These are phyloP conservation scores for Heliocidaris tuberculata DNA, from an alignment of 35 echinoderm and acorn worm genomes.

Conservation along the genomic window DNA sequence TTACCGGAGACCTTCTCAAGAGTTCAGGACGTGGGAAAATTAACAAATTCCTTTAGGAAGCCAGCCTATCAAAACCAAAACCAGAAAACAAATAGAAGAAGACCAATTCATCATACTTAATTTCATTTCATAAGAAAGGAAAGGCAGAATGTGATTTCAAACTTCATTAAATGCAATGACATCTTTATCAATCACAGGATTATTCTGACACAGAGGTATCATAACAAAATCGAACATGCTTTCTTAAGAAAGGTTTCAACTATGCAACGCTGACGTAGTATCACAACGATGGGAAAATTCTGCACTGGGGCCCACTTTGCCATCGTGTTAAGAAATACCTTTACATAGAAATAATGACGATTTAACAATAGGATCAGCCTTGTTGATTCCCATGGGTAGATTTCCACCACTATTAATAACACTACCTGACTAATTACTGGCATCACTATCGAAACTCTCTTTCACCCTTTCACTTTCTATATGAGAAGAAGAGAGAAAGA, in stretches of 20 bases:
- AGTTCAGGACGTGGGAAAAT: constrained; percentile 16
- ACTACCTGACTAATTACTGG: not conserved
- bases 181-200: not conserved
- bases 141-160: not conserved
- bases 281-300: not conserved
- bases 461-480: constrained; percentile 4
- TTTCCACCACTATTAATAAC: not conserved
- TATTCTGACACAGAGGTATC: not conserved
- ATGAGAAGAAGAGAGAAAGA: not conserved
- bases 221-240: not conserved
- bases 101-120: not conserved
- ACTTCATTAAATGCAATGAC: not conserved
- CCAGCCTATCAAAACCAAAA: not conserved
- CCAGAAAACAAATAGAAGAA: constrained; percentile 11
- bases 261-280: not conserved
- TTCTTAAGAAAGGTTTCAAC: not conserved
- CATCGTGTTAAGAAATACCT: not conserved
- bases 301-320: not conserved
- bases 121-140: not conserved
- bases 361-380: constrained; percentile 3
- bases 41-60: constrained; percentile 10
- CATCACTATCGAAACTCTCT: not conserved
- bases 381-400: constrained; percentile 15
- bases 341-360: constrained; percentile 24
- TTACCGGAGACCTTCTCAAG: constrained; percentile 1